Evolutionary conservation across 1,140 invertebrate species (phyloP).

Genomic region (Drosophila ogumai): DNA sequence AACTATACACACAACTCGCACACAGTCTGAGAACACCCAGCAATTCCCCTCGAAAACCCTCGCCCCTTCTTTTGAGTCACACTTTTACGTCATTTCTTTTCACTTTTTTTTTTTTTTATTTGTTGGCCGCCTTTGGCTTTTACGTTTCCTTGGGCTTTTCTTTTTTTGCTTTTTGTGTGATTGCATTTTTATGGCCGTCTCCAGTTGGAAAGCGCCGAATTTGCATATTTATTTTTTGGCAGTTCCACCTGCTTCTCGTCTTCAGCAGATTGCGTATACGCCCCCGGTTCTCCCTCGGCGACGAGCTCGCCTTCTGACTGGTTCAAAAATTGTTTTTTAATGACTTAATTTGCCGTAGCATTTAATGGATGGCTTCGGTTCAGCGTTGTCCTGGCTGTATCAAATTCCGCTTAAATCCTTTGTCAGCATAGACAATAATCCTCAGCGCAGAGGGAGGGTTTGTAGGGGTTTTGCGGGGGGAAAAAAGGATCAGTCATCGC

Average conservation of each 20-base stretch:
- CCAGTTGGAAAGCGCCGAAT: conserved; percentile 37
- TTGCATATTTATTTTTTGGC: conserved; percentile 66
- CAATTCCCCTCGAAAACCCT: conserved; percentile 1
- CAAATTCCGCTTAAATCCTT: conserved; percentile 73
- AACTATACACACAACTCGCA: conserved; percentile 1
- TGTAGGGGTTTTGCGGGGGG: not conserved
- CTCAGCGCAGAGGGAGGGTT: not conserved
- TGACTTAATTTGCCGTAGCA: conserved; percentile 72
- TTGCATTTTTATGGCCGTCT: conserved; percentile 54
- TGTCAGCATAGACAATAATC: conserved; percentile 55
- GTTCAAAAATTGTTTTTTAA: conserved; percentile 68
- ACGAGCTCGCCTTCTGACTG: not conserved
- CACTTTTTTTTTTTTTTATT: conserved; percentile 48
- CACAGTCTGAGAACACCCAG: not conserved
- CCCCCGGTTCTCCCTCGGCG: not conserved
- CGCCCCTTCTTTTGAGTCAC: conserved; percentile 39
- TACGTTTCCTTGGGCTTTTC: conserved; percentile 43
- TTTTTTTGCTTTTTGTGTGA: conserved; percentile 50
- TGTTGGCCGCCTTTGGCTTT: conserved; percentile 54
- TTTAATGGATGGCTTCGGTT: conserved; percentile 66
- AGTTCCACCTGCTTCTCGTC: conserved; percentile 37
- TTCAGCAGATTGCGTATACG: conserved; percentile 57
- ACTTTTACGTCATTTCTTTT: conserved; percentile 80
- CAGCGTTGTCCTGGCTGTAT: conserved; percentile 41
- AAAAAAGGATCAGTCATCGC: conserved; percentile 46